These are phyloP conservation scores for Sterrhoptilus dennistouni DNA, from an alignment of 2,113 vertebrate genomes.

Conservation along the genomic window DNA sequence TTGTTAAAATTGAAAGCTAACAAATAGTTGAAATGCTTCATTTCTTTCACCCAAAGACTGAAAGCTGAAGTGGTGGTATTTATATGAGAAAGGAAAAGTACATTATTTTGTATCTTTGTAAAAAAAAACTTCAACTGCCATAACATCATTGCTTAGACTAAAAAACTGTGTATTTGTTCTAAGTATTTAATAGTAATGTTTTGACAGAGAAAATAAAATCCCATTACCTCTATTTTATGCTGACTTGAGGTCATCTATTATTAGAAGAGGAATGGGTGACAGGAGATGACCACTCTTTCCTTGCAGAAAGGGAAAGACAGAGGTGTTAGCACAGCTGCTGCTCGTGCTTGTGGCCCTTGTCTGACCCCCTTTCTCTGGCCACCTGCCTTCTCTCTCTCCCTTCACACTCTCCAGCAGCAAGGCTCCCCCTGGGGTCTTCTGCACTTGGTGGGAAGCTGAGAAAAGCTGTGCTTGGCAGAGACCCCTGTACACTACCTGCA, in stretches of 20 bases:
- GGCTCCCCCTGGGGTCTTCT: neutral
- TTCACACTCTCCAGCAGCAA: neutral
- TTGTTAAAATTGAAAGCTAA: neutral
- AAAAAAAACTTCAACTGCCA: neutral
- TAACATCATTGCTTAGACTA: neutral
- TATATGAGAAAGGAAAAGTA: neutral
- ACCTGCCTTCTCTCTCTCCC: neutral
- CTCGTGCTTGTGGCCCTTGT: neutral
- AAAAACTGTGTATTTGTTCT: neutral
- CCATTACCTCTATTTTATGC: neutral
- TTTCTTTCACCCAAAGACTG: neutral
- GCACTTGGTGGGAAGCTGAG: neutral
- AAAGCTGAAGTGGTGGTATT: neutral
- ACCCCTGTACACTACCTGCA: rapidly evolving
- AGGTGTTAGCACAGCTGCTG: neutral
- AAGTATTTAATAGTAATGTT: neutral
- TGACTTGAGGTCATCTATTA: neutral
- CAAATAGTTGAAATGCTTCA: neutral
- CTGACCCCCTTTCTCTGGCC: neutral
- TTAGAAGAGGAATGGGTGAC: neutral
- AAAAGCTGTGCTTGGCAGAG: neutral
- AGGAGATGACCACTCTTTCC: neutral
- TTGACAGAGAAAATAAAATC: neutral
- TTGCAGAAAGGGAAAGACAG: neutral
- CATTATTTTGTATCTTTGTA: neutral